These are phyloP conservation scores for Agrenia bidenticulata DNA, from an alignment of 2,888 invertebrate species.

Conservation along the genomic window DNA sequence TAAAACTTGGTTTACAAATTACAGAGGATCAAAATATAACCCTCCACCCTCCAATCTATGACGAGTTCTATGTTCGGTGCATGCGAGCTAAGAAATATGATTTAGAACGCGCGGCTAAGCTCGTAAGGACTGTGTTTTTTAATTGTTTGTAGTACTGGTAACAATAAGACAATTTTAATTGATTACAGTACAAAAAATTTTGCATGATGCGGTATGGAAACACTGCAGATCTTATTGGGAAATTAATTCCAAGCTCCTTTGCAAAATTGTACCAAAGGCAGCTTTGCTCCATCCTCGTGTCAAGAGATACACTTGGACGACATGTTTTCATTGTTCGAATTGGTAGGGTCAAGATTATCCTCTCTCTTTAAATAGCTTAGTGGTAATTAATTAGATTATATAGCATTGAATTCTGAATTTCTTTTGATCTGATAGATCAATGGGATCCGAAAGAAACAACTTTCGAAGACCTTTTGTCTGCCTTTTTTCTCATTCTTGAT, in stretches of 20 bases:
- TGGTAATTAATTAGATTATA: no score
- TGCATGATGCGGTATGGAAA: constrained; percentile 21
- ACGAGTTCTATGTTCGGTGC: constrained; percentile 41
- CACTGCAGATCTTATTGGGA: constrained; percentile 24
- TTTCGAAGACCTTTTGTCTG: constrained; percentile 56
- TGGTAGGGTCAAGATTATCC: constrained; percentile 38
- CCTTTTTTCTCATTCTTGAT: constrained; percentile 56
- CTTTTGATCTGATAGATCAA: constrained; percentile 54
- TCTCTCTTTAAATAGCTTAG: no score
- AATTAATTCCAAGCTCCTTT: constrained; percentile 22
- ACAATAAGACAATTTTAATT: no score
- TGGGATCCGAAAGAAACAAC: constrained; percentile 56
- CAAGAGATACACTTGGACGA: constrained; percentile 51
- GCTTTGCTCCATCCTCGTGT: constrained; percentile 28
- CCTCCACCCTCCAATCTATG: constrained; percentile 25
- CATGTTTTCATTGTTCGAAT: constrained; percentile 50
- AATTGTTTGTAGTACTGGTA: no score
- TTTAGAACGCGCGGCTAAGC: constrained; percentile 42
- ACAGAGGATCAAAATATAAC: constrained; percentile 36
- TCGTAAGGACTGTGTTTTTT: no score
- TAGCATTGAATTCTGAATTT: no score
- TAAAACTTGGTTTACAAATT: no score
- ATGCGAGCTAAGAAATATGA: constrained; percentile 44
- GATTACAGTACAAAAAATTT: constrained; percentile 25
- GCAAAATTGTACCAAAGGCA: constrained; percentile 22